These are phyloP conservation scores for Stegastes partitus DNA, from an alignment of 2,113 vertebrate genomes.

Conservation along the genomic window DNA sequence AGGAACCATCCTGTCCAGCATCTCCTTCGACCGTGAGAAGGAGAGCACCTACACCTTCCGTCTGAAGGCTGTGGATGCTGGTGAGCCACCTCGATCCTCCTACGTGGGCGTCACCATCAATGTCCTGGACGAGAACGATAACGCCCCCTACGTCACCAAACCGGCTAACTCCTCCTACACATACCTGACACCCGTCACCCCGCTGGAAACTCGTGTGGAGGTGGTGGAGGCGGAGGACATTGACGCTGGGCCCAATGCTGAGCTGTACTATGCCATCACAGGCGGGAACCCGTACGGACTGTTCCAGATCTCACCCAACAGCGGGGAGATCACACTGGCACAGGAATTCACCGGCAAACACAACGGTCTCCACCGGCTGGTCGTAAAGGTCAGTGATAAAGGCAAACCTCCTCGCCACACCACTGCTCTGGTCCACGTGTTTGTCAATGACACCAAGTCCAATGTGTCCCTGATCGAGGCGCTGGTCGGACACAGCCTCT, in stretches of 20 bases:
- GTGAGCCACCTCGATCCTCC: slow-evolving; percentile 93
- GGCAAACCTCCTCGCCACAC: slow-evolving; percentile 93
- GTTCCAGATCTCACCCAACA: slow-evolving; percentile 91
- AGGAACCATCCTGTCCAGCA: slow-evolving; percentile 94
- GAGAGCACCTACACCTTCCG: slow-evolving; percentile 97
- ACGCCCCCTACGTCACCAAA: slow-evolving; percentile 94
- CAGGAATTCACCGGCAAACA: slow-evolving; percentile 94
- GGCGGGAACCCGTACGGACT: slow-evolving; percentile 95
- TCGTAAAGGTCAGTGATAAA: slow-evolving; percentile 92
- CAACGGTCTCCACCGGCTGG: slow-evolving; percentile 94
- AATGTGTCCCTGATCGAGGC: slow-evolving; percentile 94
- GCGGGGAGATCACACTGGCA: slow-evolving; percentile 92
- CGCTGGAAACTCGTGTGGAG: slow-evolving; percentile 90
- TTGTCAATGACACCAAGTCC: slow-evolving; percentile 93
- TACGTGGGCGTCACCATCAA: slow-evolving; percentile 98
- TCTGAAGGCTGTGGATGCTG: slow-evolving; percentile 93
- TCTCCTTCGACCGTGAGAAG: slow-evolving; percentile 96
- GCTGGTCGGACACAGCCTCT: slow-evolving; percentile 94
- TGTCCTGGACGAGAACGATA: slow-evolving; percentile 97
- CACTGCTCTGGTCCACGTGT: slow-evolving; percentile 94
- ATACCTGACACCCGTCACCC: slow-evolving; percentile 89
- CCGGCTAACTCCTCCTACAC: slow-evolving; percentile 95
- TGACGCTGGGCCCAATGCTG: slow-evolving; percentile 91
- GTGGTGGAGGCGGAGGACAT: slow-evolving; percentile 95
- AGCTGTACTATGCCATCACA: slow-evolving; percentile 90